Evolutionary conservation across 2,797 vertebrate species (phyloP).

Genomic region (Fistularia tabacaria): DNA sequence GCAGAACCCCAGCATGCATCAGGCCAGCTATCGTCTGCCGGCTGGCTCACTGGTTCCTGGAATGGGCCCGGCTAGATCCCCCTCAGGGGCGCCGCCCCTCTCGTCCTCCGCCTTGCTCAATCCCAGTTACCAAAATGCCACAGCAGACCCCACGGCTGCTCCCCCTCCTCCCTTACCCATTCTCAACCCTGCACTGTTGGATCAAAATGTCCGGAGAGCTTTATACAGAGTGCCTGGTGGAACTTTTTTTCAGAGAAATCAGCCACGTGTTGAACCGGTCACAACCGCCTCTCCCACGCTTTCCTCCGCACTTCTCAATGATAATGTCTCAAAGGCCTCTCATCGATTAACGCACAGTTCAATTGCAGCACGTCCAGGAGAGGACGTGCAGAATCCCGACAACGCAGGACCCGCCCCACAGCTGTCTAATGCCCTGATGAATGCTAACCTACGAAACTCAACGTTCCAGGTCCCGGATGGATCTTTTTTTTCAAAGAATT

Average conservation of each 20-base stretch:
- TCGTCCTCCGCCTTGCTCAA: conserved; percentile 70
- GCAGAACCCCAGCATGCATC: conserved; percentile 63
- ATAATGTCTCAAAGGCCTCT: conserved; percentile 60
- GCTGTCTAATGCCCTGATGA: conserved; percentile 65
- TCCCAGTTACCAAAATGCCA: conserved; percentile 62
- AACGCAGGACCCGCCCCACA: conserved; percentile 39
- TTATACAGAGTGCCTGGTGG: conserved; percentile 68
- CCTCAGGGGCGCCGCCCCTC: conserved; percentile 20
- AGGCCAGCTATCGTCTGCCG: conserved; percentile 65
- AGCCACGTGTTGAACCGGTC: conserved; percentile 27
- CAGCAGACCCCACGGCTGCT: conserved; percentile 53
- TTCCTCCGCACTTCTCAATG: conserved; percentile 61
- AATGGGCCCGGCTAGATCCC: conserved; percentile 43
- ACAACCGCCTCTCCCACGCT: conserved; percentile 47
- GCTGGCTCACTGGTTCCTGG: conserved; percentile 61
- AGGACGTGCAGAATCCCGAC: conserved; percentile 31
- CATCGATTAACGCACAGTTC: conserved; percentile 69
- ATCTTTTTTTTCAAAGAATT: conserved; percentile 60
- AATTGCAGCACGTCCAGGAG: conserved; percentile 41
- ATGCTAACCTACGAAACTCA: conserved; percentile 60
- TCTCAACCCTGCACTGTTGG: conserved; percentile 65
- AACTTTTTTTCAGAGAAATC: conserved; percentile 47
- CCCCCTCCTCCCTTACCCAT: conserved; percentile 53
- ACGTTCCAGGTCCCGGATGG: conserved; percentile 71
- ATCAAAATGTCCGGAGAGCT: conserved; percentile 60